Conservation (phyloP, 1,140 invertebrate genomes). For the Sinella curviseta region DNA sequence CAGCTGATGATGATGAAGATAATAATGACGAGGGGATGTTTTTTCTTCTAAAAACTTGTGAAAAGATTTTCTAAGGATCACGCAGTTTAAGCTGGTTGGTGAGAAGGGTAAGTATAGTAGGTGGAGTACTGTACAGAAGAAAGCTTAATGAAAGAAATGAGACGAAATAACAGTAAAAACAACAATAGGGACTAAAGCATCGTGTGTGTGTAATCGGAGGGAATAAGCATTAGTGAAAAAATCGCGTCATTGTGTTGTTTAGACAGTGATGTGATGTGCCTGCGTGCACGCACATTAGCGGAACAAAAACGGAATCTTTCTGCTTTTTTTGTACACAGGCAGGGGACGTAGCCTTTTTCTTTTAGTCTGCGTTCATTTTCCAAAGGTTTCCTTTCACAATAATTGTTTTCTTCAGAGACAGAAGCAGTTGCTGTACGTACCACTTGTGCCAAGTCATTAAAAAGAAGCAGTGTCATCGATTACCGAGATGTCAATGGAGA, state of each 20-base stretch:
- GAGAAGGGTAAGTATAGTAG: neutral
- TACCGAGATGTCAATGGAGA: constrained; percentile 8
- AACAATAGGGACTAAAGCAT: neutral
- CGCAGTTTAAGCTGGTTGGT: neutral
- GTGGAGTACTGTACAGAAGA: neutral
- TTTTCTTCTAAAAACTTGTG: neutral
- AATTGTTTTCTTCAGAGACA: neutral
- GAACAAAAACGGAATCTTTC: neutral
- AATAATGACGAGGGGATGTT: neutral
- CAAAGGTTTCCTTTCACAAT: neutral
- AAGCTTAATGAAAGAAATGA: constrained; percentile 15
- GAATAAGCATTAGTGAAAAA: neutral
- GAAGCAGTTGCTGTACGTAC: neutral
- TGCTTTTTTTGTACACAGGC: neutral
- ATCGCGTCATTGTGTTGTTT: neutral
- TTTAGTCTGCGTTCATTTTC: neutral
- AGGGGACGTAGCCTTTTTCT: neutral
- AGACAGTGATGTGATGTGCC: neutral
- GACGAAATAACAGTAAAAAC: constrained; percentile 3
- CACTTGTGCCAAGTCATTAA: neutral
- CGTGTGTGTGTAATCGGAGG: neutral
- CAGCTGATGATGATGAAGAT: neutral
- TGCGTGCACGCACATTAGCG: constrained; percentile 8
- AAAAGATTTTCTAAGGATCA: constrained; percentile 21
- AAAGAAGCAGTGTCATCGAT: constrained; percentile 18